A percentile compares a stretch with the other conserved stretches of the same genome.
These are phyloP conservation scores for Tenodera sinensis DNA, from an alignment of 2,888 invertebrate genomes.

Conservation along the genomic window DNA sequence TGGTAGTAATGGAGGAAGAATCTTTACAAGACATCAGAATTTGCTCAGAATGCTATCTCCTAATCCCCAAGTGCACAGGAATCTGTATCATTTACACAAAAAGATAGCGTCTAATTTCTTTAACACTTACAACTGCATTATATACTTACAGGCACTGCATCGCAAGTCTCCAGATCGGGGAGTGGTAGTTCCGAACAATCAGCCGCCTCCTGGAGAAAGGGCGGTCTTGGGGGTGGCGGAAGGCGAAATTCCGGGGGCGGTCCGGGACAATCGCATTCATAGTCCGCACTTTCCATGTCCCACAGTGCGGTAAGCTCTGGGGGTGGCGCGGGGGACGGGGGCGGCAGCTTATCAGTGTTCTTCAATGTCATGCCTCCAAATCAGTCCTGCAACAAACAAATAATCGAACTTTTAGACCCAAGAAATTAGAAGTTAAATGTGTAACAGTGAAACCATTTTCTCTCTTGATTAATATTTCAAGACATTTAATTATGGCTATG, in stretches of 20 bases:
- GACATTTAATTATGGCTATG: too few relatives aligned
- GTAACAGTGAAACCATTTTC: too few relatives aligned
- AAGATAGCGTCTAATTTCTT: too few relatives aligned
- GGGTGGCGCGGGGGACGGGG: slow-evolving; percentile 17
- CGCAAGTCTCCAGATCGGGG: slow-evolving; percentile 69
- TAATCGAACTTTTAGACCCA: not conserved
- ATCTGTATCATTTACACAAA: too few relatives aligned
- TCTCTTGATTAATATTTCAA: too few relatives aligned
- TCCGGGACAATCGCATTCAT: slow-evolving; percentile 72
- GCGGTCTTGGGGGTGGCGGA: slow-evolving; percentile 71
- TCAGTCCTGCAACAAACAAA: not conserved
- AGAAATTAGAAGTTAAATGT: too few relatives aligned
- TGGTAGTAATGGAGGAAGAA: too few relatives aligned
- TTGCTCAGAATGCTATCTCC: too few relatives aligned
- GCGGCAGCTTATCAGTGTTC: slow-evolving; percentile 9
- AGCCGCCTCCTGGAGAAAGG: slow-evolving; percentile 58
- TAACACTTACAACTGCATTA: not conserved
- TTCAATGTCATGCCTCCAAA: not conserved
- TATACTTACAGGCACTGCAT: slow-evolving; percentile 68
- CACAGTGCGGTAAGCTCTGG: slow-evolving; percentile 48
- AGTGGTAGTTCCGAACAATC: slow-evolving; percentile 69
- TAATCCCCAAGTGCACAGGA: too few relatives aligned
- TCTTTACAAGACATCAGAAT: too few relatives aligned
- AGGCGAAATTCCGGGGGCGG: slow-evolving; percentile 66
- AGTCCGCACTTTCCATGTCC: slow-evolving; percentile 66